Base-by-base conservation (phyloP, 2,888 invertebrate species). In the Zaprionus bogoriensis region DNA sequence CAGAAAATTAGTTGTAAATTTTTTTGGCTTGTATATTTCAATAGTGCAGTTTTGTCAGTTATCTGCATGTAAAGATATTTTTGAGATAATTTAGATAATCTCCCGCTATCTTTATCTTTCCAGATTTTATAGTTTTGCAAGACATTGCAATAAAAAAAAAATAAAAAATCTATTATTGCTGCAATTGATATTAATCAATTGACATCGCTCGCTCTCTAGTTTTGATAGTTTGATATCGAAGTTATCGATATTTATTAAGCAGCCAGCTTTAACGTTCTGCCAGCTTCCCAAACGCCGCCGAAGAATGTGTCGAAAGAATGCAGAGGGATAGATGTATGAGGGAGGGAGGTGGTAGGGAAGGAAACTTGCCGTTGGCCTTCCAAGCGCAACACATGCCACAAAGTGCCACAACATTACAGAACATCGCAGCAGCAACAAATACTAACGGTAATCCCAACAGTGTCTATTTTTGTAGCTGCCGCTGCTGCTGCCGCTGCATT, bases 331-430 rank as follows among this genome's bases (percentile, higher is more conserved):
- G 28, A 10, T 20, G 23, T n/a, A 3, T 14, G 1, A 36, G 27
- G 9, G 19, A 3, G 28, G 23, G 6, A 10, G 19, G 19, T 25
- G 23, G 28, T 36, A 36, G 36, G n/a, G 14, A 47, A 14, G 54
- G 72, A n/a, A n/a, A 77, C 80, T 68, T 79, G 74, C 70, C 83
- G 83, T 74, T 86, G 87, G 87, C 87, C 87, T 82, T 67, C 73
- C 84, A 80, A 77, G 73, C 72, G 61, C 66, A 61, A 58, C 66
- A 67, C 75, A 81, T 78, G 82, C 77, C 72, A 67, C 69, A 72
- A 52, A 58, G 42, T 42, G 47, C 74, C 69, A 65, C 54, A 61
- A 57, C 12, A 45, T 44, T 17, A 45, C 32, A 12, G 19, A 9
- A 46, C 22, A 30, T 17, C 1, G 20, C 32, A 9, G 44, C 36